phyloP scores from a whole-genome alignment of 2,797 vertebrate species.

The Siniperca scherzeri region DNA sequence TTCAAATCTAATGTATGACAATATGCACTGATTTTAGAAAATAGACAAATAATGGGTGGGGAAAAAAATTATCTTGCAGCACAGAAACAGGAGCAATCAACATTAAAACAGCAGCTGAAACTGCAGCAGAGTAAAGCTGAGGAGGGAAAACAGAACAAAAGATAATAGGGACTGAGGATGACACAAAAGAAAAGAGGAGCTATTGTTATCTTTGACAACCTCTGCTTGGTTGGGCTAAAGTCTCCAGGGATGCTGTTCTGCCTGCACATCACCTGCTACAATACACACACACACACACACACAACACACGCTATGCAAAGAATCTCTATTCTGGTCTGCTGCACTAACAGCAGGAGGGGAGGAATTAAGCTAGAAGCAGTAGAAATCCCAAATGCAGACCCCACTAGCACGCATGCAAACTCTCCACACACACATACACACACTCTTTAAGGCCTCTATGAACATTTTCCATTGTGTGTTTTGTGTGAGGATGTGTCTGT shows the following conservation, averaged over 20 bases:
- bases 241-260: constrained; percentile 56
- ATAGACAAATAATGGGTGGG: neutral
- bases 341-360: constrained; percentile 64
- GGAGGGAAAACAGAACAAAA: constrained; percentile 32
- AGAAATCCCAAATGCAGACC: constrained; percentile 62
- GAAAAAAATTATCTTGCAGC: neutral
- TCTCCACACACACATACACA: constrained; percentile 37
- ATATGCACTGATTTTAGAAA: neutral
- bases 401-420: constrained; percentile 23
- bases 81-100: neutral
- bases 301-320: constrained; percentile 30
- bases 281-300: constrained; percentile 38
- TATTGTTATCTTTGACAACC: constrained; percentile 62
- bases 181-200: constrained; percentile 35
- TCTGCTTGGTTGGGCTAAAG: constrained; percentile 34
- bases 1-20: neutral
- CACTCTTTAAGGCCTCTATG: constrained; percentile 13
- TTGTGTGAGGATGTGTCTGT: constrained; percentile 29
- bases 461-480: constrained; percentile 11
- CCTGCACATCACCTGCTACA: constrained; percentile 49
- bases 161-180: constrained; percentile 34
- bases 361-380: constrained; percentile 67
- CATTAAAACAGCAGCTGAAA: constrained; percentile 1
- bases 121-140: constrained; percentile 19
- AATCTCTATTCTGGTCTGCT: constrained; percentile 52